Base-by-base conservation (phyloP, 2,113 vertebrate species). In the Sorex fumeus region DNA sequence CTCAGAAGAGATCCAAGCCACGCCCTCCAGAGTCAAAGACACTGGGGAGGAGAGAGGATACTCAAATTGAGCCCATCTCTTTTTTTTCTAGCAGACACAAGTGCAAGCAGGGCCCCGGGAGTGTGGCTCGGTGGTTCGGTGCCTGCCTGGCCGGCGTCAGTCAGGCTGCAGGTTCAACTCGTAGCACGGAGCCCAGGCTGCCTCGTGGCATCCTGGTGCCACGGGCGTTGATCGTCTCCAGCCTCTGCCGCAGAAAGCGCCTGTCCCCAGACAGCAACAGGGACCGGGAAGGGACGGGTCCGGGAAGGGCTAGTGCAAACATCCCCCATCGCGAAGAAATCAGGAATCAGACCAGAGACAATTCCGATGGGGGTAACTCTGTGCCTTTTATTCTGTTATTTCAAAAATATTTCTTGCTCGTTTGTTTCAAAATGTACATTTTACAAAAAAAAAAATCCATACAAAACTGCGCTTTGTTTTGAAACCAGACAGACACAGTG, bases 381-480 rank as follows among this genome's bases (percentile, higher is more conserved):
- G 97, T 94, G 97, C 96, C 93, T 97, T 98, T 98, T 98, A 98
- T 98, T 98, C 94, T 81, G 95, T 97, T 98, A 97, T 97, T 98
- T 98, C 96, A 97, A 98, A 98, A 98, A 98, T 98, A 98, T 95
- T 96, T 96, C 96, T 87, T 88, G 97, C 91, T 95, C 96, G 96
- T 97, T 95, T 97, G 91, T 96, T 97, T 96, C 97, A 96, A 98
- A 98, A 98, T 97, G 97, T 96, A 95, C 96, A 96, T 87, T 95
- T n/a, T n/a, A n/a, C n/a, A n/a, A n/a, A 34, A 74, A 50, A 43
- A 97, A 95, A 97, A 96, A 97, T 84, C 91, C 93, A 4, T 98
- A 98, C 97, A 98, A 97, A 98, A 97, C 81, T 93, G 96, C 87
- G 91, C 93, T 91, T 91, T 96, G 90, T 94, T 96, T 94, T 64